These are phyloP conservation scores for Enteromius trimaculatus DNA, from an alignment of 2,797 vertebrate genomes.

Conservation along the genomic window DNA sequence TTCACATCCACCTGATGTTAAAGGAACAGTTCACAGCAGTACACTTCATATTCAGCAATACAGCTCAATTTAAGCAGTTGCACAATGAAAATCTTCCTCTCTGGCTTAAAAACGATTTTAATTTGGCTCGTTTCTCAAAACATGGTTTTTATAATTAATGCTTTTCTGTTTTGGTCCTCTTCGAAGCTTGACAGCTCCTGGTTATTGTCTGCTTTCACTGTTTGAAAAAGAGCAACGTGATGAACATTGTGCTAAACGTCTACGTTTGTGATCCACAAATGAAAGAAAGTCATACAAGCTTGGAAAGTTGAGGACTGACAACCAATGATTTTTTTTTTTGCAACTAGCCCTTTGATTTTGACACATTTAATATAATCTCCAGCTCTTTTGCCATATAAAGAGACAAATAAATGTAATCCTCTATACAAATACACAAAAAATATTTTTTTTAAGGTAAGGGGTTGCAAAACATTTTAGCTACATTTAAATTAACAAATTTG, in stretches of 20 bases:
- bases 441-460: too few species aligned
- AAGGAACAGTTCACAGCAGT: conserved; percentile 28
- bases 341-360: not conserved
- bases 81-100: not conserved
- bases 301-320: not conserved
- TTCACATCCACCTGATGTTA: conserved; percentile 5
- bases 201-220: not conserved
- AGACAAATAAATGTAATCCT: conserved; percentile 14
- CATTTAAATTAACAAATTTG: too few species aligned
- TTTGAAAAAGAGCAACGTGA: conserved; percentile 18
- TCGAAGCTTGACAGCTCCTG: not conserved
- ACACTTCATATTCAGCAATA: not conserved
- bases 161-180: not conserved
- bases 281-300: not conserved
- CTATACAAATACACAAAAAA: conserved; percentile 10
- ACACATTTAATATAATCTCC: conserved; percentile 51
- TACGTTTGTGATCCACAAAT: not conserved
- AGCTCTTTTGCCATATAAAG: conserved; percentile 52
- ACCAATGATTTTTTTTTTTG: not conserved
- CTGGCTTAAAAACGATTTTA: not conserved
- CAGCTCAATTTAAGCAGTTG: not conserved
- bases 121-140: not conserved
- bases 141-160: not conserved
- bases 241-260: conserved; percentile 27
- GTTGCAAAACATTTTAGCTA: too few species aligned